A percentile compares a stretch with the other conserved stretches of the same genome.
Evolutionary conservation across 2,113 vertebrate species (phyloP).

Genomic region (Malurus cyaneus): DNA sequence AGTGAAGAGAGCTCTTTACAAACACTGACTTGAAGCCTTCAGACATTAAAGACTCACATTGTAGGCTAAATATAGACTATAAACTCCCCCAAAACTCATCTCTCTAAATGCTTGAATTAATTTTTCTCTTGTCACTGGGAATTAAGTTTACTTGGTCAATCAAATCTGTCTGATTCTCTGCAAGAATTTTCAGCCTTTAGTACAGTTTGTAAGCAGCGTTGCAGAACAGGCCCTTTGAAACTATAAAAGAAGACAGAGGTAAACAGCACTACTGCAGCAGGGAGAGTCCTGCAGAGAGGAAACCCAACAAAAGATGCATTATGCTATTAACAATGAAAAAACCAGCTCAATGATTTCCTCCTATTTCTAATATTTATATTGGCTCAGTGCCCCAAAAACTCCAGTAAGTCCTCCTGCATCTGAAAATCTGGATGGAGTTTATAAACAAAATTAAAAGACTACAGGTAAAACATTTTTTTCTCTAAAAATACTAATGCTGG

Average conservation of each 20-base stretch:
- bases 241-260: background rate
- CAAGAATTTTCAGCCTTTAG: background rate
- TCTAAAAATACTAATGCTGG: background rate
- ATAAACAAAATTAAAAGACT: background rate
- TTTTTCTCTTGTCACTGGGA: slow-evolving; percentile 3
- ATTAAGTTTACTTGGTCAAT: slow-evolving; percentile 11
- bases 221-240: background rate
- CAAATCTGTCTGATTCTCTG: background rate
- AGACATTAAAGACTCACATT: background rate
- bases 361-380: slow-evolving; percentile 18
- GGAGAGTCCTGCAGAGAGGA: slow-evolving; percentile 24
- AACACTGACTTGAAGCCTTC: background rate
- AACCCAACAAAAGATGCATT: slow-evolving; percentile 38
- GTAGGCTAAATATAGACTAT: background rate
- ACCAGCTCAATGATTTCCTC: slow-evolving; percentile 32
- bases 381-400: background rate
- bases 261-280: slow-evolving; percentile 32
- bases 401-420: background rate
- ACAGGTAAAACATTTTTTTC: background rate
- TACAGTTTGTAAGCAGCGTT: background rate
- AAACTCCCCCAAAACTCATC: background rate
- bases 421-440: background rate
- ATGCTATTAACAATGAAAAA: slow-evolving; percentile 31
- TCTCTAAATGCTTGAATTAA: slow-evolving; percentile 1
- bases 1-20: slow-evolving; percentile 7